A percentile compares a stretch with the other conserved stretches of the same genome.
phyloP scores from a whole-genome alignment of 2,113 vertebrate genomes.

The Eidolon helvum region DNA sequence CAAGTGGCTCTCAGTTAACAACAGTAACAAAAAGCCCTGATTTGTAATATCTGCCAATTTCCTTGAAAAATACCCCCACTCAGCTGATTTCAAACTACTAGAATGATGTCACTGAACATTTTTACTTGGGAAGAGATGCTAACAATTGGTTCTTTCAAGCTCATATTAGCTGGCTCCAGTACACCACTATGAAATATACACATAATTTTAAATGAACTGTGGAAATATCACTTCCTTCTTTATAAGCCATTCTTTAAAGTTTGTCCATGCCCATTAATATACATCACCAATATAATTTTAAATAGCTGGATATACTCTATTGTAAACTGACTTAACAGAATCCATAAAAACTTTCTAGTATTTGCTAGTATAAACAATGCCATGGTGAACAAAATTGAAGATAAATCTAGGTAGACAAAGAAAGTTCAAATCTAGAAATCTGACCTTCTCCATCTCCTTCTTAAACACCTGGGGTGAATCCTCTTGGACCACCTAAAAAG shows the following conservation, averaged over 20 bases:
- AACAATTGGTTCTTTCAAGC: not conserved
- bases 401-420: not conserved
- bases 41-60: slow-evolving; percentile 28
- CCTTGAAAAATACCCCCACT: slow-evolving; percentile 20
- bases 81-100: slow-evolving; percentile 15
- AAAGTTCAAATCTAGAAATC: not conserved
- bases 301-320: not conserved
- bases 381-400: not conserved
- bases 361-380: not conserved
- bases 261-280: not conserved
- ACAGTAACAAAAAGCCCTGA: not conserved
- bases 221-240: not conserved
- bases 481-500: not conserved
- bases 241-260: slow-evolving; percentile 10
- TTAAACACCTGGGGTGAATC: not conserved
- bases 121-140: slow-evolving; percentile 30
- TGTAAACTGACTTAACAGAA: not conserved
- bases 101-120: not conserved
- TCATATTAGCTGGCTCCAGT: not conserved
- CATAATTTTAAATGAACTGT: slow-evolving; percentile 26
- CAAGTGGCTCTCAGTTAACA: not conserved
- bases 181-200: not conserved
- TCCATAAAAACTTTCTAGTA: not conserved
- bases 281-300: not conserved
- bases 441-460: not conserved